Percentiles rank a stretch among this genome's conserved stretches.
Evolutionary conservation across 2,888 invertebrate genomes (phyloP).

Genomic region (Lithophane ornitopus): DNA sequence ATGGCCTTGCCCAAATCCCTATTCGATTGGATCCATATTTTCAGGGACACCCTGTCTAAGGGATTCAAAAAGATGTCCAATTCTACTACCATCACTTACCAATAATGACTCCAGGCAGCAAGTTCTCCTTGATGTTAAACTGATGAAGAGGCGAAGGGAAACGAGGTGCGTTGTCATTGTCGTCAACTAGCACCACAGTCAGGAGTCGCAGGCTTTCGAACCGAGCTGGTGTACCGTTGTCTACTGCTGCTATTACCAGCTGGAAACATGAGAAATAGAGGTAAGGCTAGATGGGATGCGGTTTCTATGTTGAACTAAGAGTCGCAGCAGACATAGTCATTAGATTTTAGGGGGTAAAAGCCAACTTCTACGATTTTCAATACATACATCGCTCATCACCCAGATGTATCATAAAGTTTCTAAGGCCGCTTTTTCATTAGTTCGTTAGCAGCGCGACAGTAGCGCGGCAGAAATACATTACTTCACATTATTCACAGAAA

Average conservation of each 20-base stretch:
- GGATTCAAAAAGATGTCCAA: too few relatives aligned
- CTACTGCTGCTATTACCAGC: conserved; percentile 95
- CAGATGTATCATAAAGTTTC: too few relatives aligned
- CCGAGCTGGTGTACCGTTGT: conserved; percentile 95
- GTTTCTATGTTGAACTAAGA: background rate
- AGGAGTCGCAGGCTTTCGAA: conserved; percentile 95
- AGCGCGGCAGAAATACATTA: too few relatives aligned
- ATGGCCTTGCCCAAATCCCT: too few relatives aligned
- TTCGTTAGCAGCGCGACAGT: too few relatives aligned
- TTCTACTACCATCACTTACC: conserved; percentile 82
- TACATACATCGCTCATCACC: background rate
- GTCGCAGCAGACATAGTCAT: background rate
- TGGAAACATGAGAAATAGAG: conserved; percentile 74
- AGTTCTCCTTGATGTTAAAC: conserved; percentile 94
- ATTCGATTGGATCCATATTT: too few relatives aligned
- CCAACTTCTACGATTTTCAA: background rate
- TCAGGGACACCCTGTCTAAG: too few relatives aligned
- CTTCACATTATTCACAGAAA: too few relatives aligned
- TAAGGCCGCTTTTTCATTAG: too few relatives aligned
- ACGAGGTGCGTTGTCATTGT: conserved; percentile 95
- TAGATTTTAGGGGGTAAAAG: background rate
- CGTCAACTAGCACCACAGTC: conserved; percentile 94
- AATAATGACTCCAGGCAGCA: conserved; percentile 91
- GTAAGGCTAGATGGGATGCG: background rate
- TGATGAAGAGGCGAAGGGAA: conserved; percentile 93